Base-by-base conservation (phyloP, 2,888 invertebrate species). In the Eupithecia dodoneata region DNA sequence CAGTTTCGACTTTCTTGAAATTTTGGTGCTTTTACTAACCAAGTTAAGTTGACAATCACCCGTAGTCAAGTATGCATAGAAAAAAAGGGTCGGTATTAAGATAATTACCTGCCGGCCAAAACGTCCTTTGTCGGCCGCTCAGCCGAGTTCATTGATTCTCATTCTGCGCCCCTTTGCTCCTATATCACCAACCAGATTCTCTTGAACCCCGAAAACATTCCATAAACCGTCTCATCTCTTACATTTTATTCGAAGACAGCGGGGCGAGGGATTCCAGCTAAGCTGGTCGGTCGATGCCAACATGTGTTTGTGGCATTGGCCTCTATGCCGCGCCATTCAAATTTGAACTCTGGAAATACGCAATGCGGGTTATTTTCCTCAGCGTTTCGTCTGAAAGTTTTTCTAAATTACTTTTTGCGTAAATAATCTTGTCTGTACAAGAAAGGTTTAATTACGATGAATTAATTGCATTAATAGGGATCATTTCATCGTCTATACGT, bases 111-210 rank as follows among this genome's bases (percentile, higher is more conserved):
- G 92, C 90, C 90, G 88, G 85, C 88, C 91, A 88, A 91, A 93
- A 91, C 93, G 93, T 93, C 94, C 94, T 93, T 94, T 93, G 93
- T 93, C 93, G 93, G 93, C 89, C 93, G 92, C 87, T 87, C 89
- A 90, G 84, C 90, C 86, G 92, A 93, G 94, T 94, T 94, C 94
- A 94, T 94, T 94, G 94, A 94, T 94, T 94, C 94, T 92, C 87
- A 90, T 91, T 89, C 91, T 92, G 91, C 91, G 91, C 92, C 93
- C 88, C 93, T 90, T 90, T 90, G 89, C 90, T 90, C 90, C 87
- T 85, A 88, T 87, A 89, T 86, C 87, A 81, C 83, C 72, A 85
- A 85, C 94, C 92, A 91, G 70, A 55, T 44, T 76, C 15, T 45
- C 65, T 41, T 83, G 91, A 90, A 83, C 93, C 80, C 85, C 83